These are phyloP conservation scores for Lapara coniferarum DNA, from an alignment of 2,888 invertebrate genomes.

Conservation along the genomic window DNA sequence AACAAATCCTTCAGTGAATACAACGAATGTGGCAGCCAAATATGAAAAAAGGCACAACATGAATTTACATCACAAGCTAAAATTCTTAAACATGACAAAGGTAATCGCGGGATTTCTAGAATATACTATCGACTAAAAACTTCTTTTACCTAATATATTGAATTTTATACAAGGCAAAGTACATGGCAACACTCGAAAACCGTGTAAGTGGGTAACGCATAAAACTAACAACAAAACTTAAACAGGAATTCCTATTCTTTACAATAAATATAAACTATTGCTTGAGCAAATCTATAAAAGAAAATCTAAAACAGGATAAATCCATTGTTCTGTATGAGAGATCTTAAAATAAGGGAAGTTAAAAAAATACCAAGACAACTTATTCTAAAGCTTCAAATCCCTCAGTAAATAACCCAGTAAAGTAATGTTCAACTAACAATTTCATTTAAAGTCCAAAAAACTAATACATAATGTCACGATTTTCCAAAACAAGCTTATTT, in stretches of 20 bases:
- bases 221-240: constrained; percentile 38
- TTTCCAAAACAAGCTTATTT: constrained; percentile 54
- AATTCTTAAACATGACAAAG: constrained; percentile 46
- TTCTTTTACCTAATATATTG: not conserved
- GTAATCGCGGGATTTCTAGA: constrained; percentile 39
- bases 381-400: constrained; percentile 42
- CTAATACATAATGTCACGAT: constrained; percentile 46
- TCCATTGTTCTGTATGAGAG: constrained; percentile 64
- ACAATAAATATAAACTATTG: constrained; percentile 52
- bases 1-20: constrained; percentile 64
- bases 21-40: constrained; percentile 59
- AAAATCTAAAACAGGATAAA: constrained; percentile 51
- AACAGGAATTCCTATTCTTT: constrained; percentile 40
- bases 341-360: constrained; percentile 56
- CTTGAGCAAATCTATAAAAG: constrained; percentile 65
- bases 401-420: constrained; percentile 40
- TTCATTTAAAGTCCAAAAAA: constrained; percentile 44
- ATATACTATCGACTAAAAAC: constrained; percentile 6
- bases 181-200: constrained; percentile 25
- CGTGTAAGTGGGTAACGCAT: constrained; percentile 16
- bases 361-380: constrained; percentile 46
- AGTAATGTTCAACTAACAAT: constrained; percentile 57
- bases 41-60: constrained; percentile 68
- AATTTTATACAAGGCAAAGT: constrained; percentile 10
- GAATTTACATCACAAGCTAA: constrained; percentile 49